phyloP scores from a whole-genome alignment of 2,888 invertebrate species.

The Seira musarum region DNA sequence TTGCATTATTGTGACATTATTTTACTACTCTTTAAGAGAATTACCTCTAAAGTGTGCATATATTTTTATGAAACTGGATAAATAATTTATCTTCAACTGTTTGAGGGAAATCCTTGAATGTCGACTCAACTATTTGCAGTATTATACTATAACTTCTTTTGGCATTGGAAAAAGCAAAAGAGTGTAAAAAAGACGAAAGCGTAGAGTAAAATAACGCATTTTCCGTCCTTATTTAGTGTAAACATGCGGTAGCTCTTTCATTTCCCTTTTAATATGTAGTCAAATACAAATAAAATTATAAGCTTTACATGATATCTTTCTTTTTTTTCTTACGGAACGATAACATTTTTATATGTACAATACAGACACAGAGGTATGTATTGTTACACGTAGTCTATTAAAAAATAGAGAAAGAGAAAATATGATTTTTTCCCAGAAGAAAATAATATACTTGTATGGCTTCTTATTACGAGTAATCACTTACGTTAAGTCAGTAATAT shows the following conservation, averaged over 20 bases:
- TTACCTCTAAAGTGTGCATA: too few species aligned
- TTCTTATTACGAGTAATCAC: not conserved
- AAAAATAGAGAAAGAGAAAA: not conserved
- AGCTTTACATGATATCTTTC: not conserved
- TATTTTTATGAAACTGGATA: constrained; percentile 10
- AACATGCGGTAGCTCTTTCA: constrained; percentile 9
- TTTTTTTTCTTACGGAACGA: not conserved
- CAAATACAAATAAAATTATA: not conserved
- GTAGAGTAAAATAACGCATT: constrained; percentile 15
- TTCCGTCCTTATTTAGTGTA: constrained; percentile 42
- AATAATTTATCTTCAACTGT: not conserved
- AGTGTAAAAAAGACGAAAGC: constrained; percentile 8
- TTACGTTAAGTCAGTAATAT: not conserved
- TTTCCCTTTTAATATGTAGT: not conserved
- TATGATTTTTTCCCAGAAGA: not conserved
- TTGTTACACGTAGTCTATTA: not conserved
- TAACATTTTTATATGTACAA: not conserved
- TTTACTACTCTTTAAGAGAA: too few species aligned
- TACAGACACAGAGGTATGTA: not conserved
- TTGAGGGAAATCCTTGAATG: not conserved
- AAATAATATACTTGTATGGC: not conserved
- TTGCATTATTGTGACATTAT: too few species aligned
- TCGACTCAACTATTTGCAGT: constrained; percentile 11
- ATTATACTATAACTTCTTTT: not conserved
- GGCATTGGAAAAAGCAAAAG: not conserved